Conservation (phyloP, 1,140 invertebrate genomes). For the Calliphora vicina region DNA sequence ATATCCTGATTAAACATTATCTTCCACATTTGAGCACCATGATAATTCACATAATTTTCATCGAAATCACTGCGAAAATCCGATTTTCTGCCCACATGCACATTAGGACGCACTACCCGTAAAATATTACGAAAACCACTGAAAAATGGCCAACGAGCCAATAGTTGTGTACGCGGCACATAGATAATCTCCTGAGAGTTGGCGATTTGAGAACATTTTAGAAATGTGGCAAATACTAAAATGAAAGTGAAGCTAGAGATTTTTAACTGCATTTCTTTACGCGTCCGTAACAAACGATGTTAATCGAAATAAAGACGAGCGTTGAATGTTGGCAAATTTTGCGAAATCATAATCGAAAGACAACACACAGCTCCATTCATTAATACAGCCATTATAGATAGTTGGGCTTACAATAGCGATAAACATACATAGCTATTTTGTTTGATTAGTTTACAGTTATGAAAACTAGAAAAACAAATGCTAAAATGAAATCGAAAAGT, state of each 20-base stretch:
- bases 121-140: slow-evolving; percentile 53
- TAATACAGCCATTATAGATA: too few species aligned
- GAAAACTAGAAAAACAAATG: background rate
- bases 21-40: slow-evolving; percentile 57
- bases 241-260: background rate
- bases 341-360: background rate
- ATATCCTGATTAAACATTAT: slow-evolving; percentile 49
- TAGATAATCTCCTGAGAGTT: background rate
- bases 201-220: background rate
- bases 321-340: slow-evolving; percentile 3
- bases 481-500: background rate
- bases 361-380: background rate
- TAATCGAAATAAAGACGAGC: background rate
- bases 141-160: slow-evolving; percentile 47
- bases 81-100: slow-evolving; percentile 43
- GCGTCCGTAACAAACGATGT: background rate
- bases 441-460: background rate
- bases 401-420: background rate
- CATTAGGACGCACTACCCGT: slow-evolving; percentile 49
- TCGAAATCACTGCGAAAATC: slow-evolving; percentile 52
- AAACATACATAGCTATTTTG: background rate
- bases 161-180: slow-evolving; percentile 39
- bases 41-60: slow-evolving; percentile 56
- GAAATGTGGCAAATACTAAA: background rate
- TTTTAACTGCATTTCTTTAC: background rate